phyloP scores from a whole-genome alignment of 2,113 vertebrate genomes.

The Himantopus leucocephalus region DNA sequence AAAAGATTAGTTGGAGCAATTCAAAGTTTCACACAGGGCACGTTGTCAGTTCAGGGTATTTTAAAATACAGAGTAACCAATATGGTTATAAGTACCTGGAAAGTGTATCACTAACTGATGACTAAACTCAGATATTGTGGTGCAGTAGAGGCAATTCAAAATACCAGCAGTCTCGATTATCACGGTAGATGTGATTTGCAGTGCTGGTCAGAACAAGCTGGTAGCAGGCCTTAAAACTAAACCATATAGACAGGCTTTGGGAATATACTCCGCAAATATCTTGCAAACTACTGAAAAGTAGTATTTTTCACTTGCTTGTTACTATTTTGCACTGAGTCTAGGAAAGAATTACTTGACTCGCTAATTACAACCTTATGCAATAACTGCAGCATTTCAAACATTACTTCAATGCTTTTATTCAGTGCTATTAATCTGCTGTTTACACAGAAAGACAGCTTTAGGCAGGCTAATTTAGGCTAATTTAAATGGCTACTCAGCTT shows the following conservation, averaged over 20 bases:
- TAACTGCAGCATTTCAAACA: not conserved
- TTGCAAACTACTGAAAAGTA: not conserved
- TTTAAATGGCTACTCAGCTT: not conserved
- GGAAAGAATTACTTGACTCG: not conserved
- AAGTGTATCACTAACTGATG: not conserved
- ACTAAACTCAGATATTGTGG: not conserved
- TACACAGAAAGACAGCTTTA: not conserved
- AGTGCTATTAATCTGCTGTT: not conserved
- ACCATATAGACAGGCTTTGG: not conserved
- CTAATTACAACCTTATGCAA: not conserved
- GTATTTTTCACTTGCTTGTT: not conserved
- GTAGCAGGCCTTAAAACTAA: not conserved
- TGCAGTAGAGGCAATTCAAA: not conserved
- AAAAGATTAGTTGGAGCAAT: not conserved
- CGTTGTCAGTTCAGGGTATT: not conserved
- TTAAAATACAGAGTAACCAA: not conserved
- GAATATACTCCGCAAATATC: not conserved
- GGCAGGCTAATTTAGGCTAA: not conserved
- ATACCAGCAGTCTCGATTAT: not conserved
- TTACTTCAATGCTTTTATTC: not conserved
- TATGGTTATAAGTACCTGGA: not conserved
- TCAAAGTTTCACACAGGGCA: not conserved
- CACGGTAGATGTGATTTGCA: not conserved
- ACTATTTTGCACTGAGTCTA: not conserved
- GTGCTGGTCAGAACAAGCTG: not conserved